Percentiles rank a stretch among this genome's conserved stretches.
These are phyloP conservation scores for Diogma glabrata DNA, from an alignment of 2,888 invertebrate genomes.

Conservation along the genomic window DNA sequence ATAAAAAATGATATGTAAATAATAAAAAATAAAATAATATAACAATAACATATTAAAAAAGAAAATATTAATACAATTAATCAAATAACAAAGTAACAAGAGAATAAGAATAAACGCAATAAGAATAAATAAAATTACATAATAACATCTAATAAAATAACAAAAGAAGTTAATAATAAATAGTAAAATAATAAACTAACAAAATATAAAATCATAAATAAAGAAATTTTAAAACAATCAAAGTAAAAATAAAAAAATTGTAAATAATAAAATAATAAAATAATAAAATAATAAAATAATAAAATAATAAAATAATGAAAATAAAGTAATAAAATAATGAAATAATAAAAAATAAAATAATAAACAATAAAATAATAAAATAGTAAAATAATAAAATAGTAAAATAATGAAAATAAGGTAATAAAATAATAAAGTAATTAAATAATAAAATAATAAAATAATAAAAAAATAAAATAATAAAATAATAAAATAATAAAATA, in stretches of 20 bases:
- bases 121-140: not conserved
- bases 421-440: conserved; percentile 2
- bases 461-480: conserved; percentile 5
- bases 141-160: not conserved
- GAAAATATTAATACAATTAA: not conserved
- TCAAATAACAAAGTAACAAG: not conserved
- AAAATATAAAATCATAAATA: not conserved
- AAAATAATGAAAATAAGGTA: not conserved
- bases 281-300: not conserved
- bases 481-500: conserved; percentile 1
- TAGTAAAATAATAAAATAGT: not conserved
- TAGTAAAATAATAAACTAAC: not conserved
- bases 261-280: not conserved
- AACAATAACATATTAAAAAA: not conserved
- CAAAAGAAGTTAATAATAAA: not conserved
- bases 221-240: not conserved
- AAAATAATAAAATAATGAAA: conserved; percentile 8
- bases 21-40: not conserved
- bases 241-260: not conserved
- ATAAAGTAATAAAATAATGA: conserved; percentile 3
- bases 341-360: conserved; percentile 9
- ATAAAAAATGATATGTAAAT: not conserved
- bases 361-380: not conserved
- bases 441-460: conserved; percentile 11
- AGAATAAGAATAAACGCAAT: not conserved